Evolutionary conservation across 2,888 invertebrate genomes (phyloP).

Genomic region (Polyommatus iphigenia): DNA sequence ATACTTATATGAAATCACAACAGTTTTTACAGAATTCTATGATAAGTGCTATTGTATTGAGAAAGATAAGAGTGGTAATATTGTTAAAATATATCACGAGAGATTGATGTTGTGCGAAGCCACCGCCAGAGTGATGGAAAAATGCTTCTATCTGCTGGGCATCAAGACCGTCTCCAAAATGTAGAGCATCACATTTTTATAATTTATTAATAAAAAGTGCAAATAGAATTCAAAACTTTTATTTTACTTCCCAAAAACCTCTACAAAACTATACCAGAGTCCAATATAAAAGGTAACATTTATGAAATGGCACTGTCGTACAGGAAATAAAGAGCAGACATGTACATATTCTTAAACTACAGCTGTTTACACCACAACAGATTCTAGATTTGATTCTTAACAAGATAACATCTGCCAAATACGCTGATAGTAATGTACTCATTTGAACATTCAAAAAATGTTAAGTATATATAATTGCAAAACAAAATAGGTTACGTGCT

Average conservation of each 20-base stretch:
- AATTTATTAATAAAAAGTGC: constrained; percentile 40
- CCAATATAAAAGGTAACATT: constrained; percentile 65
- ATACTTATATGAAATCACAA: constrained; percentile 96
- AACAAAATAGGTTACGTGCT: not conserved
- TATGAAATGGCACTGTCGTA: constrained; percentile 49
- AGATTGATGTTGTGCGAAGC: constrained; percentile 95
- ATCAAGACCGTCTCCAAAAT: constrained; percentile 95
- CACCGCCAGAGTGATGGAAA: constrained; percentile 91
- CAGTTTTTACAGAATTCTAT: constrained; percentile 97
- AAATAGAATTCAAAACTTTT: constrained; percentile 52
- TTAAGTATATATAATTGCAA: not conserved
- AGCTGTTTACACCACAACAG: constrained; percentile 19
- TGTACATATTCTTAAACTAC: constrained; percentile 19
- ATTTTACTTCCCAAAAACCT: constrained; percentile 73
- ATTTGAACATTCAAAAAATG: not conserved
- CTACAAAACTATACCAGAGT: constrained; percentile 78
- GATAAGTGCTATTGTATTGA: constrained; percentile 98
- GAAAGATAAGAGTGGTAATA: constrained; percentile 90
- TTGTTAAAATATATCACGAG: constrained; percentile 90
- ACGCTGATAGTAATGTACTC: not conserved
- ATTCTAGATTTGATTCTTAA: constrained; percentile 30
- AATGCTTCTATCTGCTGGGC: constrained; percentile 94
- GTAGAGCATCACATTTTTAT: constrained; percentile 73
- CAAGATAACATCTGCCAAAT: constrained; percentile 28
- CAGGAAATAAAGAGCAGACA: constrained; percentile 45